These are phyloP conservation scores for Pteronotus mesoamericanus DNA, from an alignment of 2,797 vertebrate species.

Conservation along the genomic window DNA sequence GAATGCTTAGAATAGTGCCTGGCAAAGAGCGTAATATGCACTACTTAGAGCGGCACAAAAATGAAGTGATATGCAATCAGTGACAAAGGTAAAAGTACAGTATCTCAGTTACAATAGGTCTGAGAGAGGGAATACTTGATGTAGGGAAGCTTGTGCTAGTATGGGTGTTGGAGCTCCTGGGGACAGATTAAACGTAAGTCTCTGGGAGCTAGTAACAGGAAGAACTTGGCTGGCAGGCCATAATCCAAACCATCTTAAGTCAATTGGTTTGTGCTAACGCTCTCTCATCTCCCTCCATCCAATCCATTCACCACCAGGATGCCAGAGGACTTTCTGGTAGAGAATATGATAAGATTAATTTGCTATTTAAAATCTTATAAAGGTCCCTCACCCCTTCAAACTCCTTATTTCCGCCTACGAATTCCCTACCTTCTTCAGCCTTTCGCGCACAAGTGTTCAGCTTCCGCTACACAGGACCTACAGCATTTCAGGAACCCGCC, in stretches of 20 bases:
- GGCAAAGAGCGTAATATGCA: background rate
- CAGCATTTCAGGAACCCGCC: background rate
- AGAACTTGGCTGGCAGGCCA: no score
- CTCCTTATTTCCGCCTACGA: background rate
- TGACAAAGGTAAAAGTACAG: background rate
- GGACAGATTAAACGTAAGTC: background rate
- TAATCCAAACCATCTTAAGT: background rate
- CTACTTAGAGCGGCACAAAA: background rate
- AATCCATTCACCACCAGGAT: no score
- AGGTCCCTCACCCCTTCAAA: background rate
- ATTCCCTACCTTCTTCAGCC: no score
- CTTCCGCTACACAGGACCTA: background rate
- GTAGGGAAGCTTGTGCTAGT: background rate
- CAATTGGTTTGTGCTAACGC: fast-evolving
- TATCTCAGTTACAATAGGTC: background rate
- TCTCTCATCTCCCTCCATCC: background rate
- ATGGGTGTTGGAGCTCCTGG: background rate
- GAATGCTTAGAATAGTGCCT: background rate
- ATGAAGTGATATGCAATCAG: background rate
- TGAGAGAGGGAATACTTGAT: background rate
- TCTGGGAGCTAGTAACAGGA: no score
- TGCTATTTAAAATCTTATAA: background rate
- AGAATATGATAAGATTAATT: background rate
- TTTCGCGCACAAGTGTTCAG: background rate
- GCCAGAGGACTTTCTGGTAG: background rate